Base-by-base conservation (phyloP, 37 sponge, comb jelly and placozoan genomes). In the Hexactinellida sp. region DNA sequence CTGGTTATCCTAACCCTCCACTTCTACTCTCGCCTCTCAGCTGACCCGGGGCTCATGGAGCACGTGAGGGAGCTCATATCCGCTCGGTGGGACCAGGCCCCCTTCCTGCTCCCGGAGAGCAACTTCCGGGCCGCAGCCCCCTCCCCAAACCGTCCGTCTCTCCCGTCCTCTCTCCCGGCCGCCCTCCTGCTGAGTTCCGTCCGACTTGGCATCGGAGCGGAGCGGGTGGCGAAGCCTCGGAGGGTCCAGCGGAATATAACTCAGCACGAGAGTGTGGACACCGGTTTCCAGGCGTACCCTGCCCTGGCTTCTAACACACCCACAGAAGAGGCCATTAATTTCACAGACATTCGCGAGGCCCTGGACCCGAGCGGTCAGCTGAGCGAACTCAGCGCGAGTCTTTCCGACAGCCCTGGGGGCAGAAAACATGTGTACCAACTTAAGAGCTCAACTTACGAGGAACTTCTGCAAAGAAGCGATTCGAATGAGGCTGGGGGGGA, bases 11-110 rank as follows among this genome's bases (percentile, higher is more conserved):
- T 63, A n/a, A 63, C 76, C 5, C 13, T 63, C 34, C 76, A 63
- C 76, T 63, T 63, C 76, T 63, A 21, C 76, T 63, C 76, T n/a
- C 76, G 76, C 13, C 34, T 63, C 32, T 63, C 76, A 25, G 76
- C 76, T 25, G 28, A 63, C 34, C 76, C 76, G 3, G 76, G 30
- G 5, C 13, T 63, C 76, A 63, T 63, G 76, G 76, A 10, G 76
- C 76, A 63, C 28, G 34, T n/a, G 1, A 63, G 13, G 76, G 30
- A 10, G 28, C 3, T 63, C 25, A 63, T 63, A 32, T 63, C 76
- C 5, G 3, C 5, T 32, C 21, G 76, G 30, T 63, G 76, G 76
- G 30, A 23, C 3, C 3, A 28, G 1, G 34, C 76, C 3, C 76
- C 76, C 25, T 63, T 3, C 34, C 3, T 63, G 76, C 76, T 63